Percentiles rank a stretch among this genome's conserved stretches.
These are phyloP conservation scores for Pangasius sanitwongsei DNA, from an alignment of 2,797 vertebrate species.

Conservation along the genomic window DNA sequence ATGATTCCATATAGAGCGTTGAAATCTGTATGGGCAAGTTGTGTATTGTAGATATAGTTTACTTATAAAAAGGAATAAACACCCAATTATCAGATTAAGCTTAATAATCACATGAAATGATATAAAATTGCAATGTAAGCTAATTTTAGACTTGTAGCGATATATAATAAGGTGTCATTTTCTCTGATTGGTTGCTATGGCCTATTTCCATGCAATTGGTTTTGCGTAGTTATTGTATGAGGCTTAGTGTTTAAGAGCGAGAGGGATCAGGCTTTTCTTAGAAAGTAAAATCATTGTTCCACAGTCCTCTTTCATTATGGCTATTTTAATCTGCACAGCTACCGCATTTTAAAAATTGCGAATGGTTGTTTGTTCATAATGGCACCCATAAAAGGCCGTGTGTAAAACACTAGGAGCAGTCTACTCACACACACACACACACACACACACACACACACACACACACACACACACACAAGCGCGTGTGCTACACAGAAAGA, in stretches of 20 bases:
- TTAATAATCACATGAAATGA: background rate
- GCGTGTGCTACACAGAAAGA: background rate
- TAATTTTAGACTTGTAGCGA: background rate
- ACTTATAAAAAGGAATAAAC: background rate
- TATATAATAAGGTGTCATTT: background rate
- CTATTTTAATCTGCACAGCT: conserved; percentile 14
- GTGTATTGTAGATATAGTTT: background rate
- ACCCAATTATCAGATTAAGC: background rate
- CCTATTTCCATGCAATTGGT: background rate
- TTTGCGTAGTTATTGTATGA: background rate
- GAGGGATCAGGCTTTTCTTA: background rate
- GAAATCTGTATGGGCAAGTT: background rate
- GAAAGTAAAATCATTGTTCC: background rate
- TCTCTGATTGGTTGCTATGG: background rate
- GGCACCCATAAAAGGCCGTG: conserved; percentile 30
- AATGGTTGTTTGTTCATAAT: conserved; percentile 27
- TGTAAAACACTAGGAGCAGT: conserved; percentile 19
- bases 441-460: background rate
- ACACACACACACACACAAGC: background rate
- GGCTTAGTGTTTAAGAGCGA: background rate
- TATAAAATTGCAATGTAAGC: background rate
- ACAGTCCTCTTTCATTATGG: background rate
- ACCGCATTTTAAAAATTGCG: background rate
- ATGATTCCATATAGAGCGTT: background rate
- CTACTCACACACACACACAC: background rate